Evolutionary conservation across 2,113 vertebrate genomes (phyloP).

Genomic region (Callocephalon fimbriatum): DNA sequence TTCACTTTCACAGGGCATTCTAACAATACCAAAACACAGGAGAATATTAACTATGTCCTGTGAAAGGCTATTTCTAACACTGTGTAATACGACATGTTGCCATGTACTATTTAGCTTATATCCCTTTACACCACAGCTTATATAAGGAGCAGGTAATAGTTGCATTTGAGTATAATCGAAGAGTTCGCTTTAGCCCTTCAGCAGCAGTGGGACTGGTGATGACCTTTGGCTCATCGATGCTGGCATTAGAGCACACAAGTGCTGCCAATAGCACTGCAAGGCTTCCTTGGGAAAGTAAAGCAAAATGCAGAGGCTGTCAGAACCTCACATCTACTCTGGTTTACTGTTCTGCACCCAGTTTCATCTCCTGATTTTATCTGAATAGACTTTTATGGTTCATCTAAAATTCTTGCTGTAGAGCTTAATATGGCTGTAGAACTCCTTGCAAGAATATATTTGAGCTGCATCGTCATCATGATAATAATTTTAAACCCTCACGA

Average conservation of each 20-base stretch:
- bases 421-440: not conserved
- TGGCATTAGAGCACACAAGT: rapidly evolving
- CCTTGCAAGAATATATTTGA: not conserved
- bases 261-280: not conserved
- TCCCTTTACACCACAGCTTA: not conserved
- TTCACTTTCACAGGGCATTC: not conserved
- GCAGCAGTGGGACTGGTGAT: not conserved
- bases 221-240: not conserved
- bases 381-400: not conserved
- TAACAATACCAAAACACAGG: not conserved
- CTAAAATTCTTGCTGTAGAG: not conserved
- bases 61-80: not conserved
- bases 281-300: not conserved
- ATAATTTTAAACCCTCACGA: not conserved
- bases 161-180: not conserved
- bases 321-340: not conserved
- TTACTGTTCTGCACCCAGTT: not conserved
- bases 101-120: not conserved
- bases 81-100: not conserved
- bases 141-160: not conserved
- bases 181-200: not conserved
- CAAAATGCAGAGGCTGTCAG: not conserved
- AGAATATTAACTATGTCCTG: not conserved
- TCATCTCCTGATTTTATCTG: not conserved
- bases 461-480: not conserved